Base-by-base conservation (phyloP, 1,140 invertebrate species). In the Drosophila chauvacae region DNA sequence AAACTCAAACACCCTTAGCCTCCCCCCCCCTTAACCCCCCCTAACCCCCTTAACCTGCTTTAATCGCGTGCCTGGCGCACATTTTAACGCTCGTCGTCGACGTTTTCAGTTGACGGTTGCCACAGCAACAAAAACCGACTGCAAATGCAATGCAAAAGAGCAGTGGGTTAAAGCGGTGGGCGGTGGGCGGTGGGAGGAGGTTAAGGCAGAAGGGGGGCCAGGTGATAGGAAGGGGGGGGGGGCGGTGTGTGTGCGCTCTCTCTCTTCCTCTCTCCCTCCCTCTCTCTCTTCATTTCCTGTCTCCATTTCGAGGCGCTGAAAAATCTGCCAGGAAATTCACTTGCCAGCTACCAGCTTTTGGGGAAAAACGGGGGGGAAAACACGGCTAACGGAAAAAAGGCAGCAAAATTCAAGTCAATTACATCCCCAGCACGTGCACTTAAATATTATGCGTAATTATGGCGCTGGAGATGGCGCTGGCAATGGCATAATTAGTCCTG, bases 1-100 rank as follows among this genome's bases (percentile, higher is more conserved):
- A 37, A 23, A 26, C n/a, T 26, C 3, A 10, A 6, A 16, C 2
- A 20, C 51, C 20, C 20, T 10, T 41, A 26, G 18, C 26, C 20
- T 37, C 7, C 28, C 20, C 42, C 7, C 28, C 23, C 51, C 16
- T n/a, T 5, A 16, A 0, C 3, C 23, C 30, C 42, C 33, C 33
- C 20, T 42, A 10, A 0, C 16, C 30, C 30, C 42, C n/a, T 57
- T 42, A 16, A 33, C 50, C 75, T 50, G 41, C 62, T 80, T 80
- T 84, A 87, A 88, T 87, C 77, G 84, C 84, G 84, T 87, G 84
- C 53, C 75, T 84, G 84, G 68, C 81, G 73, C 77, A 87, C 85
- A 87, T 87, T 86, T 88, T 83, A 88, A 77, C 80, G 83, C 70
- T 81, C 71, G 58, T 51, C 61, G 77, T 69, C 57, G 64, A 55